Base-by-base conservation (phyloP, 2,797 vertebrate species). In the Manis javanica region DNA sequence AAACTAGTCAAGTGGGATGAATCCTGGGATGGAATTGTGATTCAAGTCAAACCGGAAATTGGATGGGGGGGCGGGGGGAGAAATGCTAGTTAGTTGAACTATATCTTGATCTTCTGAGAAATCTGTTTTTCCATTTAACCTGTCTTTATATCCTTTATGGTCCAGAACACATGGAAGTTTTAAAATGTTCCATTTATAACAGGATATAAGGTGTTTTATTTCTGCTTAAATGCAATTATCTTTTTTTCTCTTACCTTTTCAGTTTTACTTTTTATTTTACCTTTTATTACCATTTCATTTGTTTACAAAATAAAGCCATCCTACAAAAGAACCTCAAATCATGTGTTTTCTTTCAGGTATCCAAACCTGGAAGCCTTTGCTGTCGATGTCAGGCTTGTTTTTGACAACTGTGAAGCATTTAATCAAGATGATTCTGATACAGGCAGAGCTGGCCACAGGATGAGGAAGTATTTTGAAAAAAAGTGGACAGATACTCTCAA, bases 391-490 rank as follows among this genome's bases (percentile, higher is more conserved):
- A 99, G 99, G 98, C 98, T 99, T 98, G 99, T 99, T 97, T 99
- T 99, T 98, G 99, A 99, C 99, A 99, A 99, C 99, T 99, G 99
- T 98, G 99, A 99, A 99, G 99, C 99, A 97, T 99, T 99, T 98
- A 99, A 99, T 98, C 99, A 99, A 99, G 99, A 99, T 97, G 99
- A 99, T 98, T 99, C 99, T 92, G 99, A 99, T 98, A 99, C 99
- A 98, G 99, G 99, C 97, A 99, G 99, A 98, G 99, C 99, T 85
- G 99, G 99, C 97, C 99, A 99, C 98, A 99, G 99, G 99, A 99
- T 99, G 99, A 99, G 99, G 98, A 99, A 99, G 98, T 99, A 99
- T 98, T 99, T 99, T 97, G 99, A 99, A 99, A 99, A 99, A 98
- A 99, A 99, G 98, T 99, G 99, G 99, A 99, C 99, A 98, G 99